A percentile compares a stretch with the other conserved stretches of the same genome.
These are phyloP conservation scores for Automeris io DNA, from an alignment of 2,888 invertebrate genomes.

Conservation along the genomic window DNA sequence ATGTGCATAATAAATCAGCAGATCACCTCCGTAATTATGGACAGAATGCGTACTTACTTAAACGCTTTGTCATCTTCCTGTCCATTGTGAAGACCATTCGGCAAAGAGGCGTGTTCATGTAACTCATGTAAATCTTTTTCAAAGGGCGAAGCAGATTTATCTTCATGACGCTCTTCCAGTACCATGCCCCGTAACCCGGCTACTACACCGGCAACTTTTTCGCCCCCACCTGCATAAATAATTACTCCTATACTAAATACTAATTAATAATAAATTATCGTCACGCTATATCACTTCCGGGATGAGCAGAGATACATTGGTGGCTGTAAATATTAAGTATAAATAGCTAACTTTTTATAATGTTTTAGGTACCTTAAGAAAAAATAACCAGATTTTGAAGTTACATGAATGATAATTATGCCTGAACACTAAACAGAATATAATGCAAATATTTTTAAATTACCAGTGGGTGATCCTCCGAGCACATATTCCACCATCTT, in stretches of 20 bases:
- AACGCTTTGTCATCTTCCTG: conserved; percentile 93
- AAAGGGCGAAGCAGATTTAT: conserved; percentile 65
- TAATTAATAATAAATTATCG: too few species aligned
- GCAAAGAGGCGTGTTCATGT: conserved; percentile 67
- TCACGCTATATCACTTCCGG: too few species aligned
- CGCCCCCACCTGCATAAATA: conserved; percentile 43
- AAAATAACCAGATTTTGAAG: too few species aligned
- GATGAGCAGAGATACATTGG: too few species aligned
- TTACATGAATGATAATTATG: conserved; percentile 22
- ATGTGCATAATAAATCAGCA: too few species aligned
- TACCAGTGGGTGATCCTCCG: conserved; percentile 90
- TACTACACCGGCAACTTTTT: conserved; percentile 64
- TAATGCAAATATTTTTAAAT: conserved; percentile 15
- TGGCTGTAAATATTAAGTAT: too few species aligned
- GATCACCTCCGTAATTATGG: too few species aligned
- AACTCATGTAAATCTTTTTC: conserved; percentile 68
- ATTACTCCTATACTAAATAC: too few species aligned
- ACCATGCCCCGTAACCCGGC: conserved; percentile 65
- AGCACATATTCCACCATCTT: conserved; percentile 99
- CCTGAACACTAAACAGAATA: conserved; percentile 21
- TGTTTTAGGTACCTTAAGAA: too few species aligned
- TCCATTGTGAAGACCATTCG: conserved; percentile 77
- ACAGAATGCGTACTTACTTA: conserved; percentile 83
- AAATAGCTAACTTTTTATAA: too few species aligned
- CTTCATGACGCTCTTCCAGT: conserved; percentile 62